phyloP scores from a whole-genome alignment of 2,797 vertebrate species.

The Chelon auratus region DNA sequence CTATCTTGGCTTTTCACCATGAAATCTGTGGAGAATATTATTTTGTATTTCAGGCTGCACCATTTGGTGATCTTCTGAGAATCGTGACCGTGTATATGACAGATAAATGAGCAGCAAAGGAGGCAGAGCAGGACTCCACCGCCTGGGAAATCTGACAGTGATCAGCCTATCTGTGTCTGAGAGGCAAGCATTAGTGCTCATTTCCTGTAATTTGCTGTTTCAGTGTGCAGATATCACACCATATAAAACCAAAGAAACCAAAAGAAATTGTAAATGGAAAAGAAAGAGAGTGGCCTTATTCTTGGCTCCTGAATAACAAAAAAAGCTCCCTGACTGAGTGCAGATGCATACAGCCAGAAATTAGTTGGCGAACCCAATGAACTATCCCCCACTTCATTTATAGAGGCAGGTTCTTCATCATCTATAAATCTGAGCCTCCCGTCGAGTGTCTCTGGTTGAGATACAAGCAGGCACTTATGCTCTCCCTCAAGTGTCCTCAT shows the following conservation, averaged over 20 bases:
- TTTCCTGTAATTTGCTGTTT: constrained; percentile 59
- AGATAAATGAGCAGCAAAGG: constrained; percentile 25
- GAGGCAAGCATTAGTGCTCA: constrained; percentile 42
- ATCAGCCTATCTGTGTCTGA: constrained; percentile 30
- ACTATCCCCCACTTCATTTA: constrained; percentile 51
- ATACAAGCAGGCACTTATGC: constrained; percentile 49
- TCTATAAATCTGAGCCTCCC: constrained; percentile 58
- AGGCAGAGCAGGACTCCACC: constrained; percentile 3
- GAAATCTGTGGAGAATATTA: not conserved
- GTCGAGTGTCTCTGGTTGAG: constrained; percentile 52
- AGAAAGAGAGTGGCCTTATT: constrained; percentile 6
- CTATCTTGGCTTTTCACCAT: not conserved
- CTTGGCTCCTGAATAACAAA: constrained; percentile 40
- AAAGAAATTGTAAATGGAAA: constrained; percentile 3
- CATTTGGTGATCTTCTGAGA: not conserved
- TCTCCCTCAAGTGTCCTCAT: constrained; percentile 64
- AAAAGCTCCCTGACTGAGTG: constrained; percentile 18
- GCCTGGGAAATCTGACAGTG: constrained; percentile 39
- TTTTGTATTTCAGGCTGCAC: not conserved
- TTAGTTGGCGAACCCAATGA: constrained; percentile 50
- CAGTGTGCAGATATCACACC: constrained; percentile 25
- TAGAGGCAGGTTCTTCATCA: constrained; percentile 56
- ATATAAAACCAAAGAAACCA: constrained; percentile 31
- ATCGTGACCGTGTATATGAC: not conserved
- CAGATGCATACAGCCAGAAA: constrained; percentile 36